Evolutionary conservation across 2,797 vertebrate species (phyloP), one percentile per base, ranked within the genome.

Genomic region (Taeniopygia guttata): DNA sequence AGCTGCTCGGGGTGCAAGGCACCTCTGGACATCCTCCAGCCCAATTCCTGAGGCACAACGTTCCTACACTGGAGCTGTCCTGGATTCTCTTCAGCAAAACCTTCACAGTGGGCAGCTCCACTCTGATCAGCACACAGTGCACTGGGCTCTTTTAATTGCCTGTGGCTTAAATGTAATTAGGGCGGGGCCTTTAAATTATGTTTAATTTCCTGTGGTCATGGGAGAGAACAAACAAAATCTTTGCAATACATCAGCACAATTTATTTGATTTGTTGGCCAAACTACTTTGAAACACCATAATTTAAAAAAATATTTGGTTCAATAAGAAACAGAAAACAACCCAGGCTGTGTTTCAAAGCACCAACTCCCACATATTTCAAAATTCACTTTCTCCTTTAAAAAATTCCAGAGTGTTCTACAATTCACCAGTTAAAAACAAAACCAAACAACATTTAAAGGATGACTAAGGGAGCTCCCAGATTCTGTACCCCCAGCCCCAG

Each of bases 21-120:
- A 21, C 7, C 36, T 8, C 62, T 29, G 82, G 2, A 3, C 27
- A 72, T 2, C 22, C 0, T 38, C 2, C 64, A 86, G 42, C 5
- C 29, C 82, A 20, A 0, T 1, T 54, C 49, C 64, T 23, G 23
- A 3, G 25, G 49, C 51, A 23, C 29, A 12, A 0, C 1, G 0
- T 3, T 17, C n/a, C 59, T 56, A 36, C 23, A 9, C n/a, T 19
- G 54, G 18, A 26, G 13, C 60, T 54, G 3, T 1, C 8, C 34
- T 26, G 49, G 14, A 6, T 27, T 19, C 54, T 34, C 40, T 7
- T 21, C 55, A 26, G 5, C 12, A 34, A 55, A 67, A 16, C n/a
- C 64, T n/a, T 14, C 10, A 1, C 22, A 52, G 7, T 1, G 4
- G 40, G 36, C 54, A 62, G 16, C 66, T 56, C 60, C 48, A 16